phyloP scores from a whole-genome alignment of 2,797 vertebrate genomes.

The Cryptoprocta ferox region DNA sequence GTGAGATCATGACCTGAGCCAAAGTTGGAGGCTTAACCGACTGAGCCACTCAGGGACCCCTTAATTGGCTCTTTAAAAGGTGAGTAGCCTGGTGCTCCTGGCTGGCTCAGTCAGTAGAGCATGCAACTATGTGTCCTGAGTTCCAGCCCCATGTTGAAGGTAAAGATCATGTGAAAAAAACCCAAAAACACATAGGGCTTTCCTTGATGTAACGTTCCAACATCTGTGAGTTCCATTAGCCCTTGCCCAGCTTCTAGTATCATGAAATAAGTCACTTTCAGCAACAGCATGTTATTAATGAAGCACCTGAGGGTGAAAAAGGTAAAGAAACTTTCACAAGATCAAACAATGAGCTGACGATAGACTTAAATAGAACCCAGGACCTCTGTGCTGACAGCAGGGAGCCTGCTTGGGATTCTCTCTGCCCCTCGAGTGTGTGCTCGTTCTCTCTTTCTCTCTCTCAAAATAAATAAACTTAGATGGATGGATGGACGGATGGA shows the following conservation, averaged over 20 bases:
- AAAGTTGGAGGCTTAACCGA: too few relatives aligned
- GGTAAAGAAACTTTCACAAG: not conserved
- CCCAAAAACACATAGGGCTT: not conserved
- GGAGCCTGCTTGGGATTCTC: too few relatives aligned
- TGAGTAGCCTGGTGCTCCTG: not conserved
- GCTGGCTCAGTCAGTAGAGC: not conserved
- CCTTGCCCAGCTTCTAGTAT: not conserved
- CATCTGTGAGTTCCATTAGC: not conserved
- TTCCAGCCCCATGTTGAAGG: not conserved
- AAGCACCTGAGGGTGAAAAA: not conserved
- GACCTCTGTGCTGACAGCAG: not conserved
- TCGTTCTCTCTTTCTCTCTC: too few relatives aligned
- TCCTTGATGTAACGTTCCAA: not conserved
- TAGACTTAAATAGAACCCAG: not conserved
- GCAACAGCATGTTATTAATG: not conserved
- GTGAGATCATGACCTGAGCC: too few relatives aligned
- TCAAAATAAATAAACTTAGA: too few relatives aligned
- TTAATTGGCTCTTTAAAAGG: not conserved
- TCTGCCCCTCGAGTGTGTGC: too few relatives aligned
- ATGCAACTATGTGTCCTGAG: not conserved
- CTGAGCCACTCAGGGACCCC: too few relatives aligned
- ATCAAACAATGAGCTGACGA: not conserved
- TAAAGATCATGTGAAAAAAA: not conserved
- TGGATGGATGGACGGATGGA: too few relatives aligned
- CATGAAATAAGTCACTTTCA: not conserved